These are phyloP conservation scores for Glyphotaelius pellucidus DNA, from an alignment of 2,888 invertebrate species.

Conservation along the genomic window DNA sequence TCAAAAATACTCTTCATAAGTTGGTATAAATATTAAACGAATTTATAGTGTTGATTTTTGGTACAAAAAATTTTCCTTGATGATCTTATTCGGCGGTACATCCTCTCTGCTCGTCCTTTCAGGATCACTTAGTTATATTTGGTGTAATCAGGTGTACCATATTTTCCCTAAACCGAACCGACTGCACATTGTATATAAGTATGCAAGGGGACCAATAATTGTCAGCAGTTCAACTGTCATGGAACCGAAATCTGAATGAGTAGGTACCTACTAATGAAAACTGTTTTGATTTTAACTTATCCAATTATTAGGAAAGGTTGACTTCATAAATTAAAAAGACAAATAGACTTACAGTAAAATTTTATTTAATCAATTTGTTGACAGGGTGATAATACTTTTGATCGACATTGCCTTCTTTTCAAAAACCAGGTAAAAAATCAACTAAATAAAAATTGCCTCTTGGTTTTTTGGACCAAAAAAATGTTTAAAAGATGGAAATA, in stretches of 20 bases:
- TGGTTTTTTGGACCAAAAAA: neutral
- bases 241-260: neutral
- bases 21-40: no score
- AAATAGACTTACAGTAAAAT: slow-evolving; percentile 31
- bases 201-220: no score
- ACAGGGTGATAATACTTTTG: slow-evolving; percentile 45
- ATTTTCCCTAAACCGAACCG: no score
- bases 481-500: neutral
- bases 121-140: no score
- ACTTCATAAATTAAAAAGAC: neutral
- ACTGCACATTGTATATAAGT: no score
- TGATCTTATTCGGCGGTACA: no score
- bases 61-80: no score
- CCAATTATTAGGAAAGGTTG: neutral
- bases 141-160: no score
- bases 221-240: no score
- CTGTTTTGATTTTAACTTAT: neutral
- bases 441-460: slow-evolving; percentile 13
- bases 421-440: slow-evolving; percentile 7
- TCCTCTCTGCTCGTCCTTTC: no score
- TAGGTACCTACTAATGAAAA: neutral
- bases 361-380: slow-evolving; percentile 47
- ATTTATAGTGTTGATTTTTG: no score
- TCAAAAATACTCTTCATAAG: no score
- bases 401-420: slow-evolving; percentile 19